A percentile compares a stretch with the other conserved stretches of the same genome.
phyloP scores from a whole-genome alignment of 2,888 invertebrate genomes.

The Rugalucina vietnamica region DNA sequence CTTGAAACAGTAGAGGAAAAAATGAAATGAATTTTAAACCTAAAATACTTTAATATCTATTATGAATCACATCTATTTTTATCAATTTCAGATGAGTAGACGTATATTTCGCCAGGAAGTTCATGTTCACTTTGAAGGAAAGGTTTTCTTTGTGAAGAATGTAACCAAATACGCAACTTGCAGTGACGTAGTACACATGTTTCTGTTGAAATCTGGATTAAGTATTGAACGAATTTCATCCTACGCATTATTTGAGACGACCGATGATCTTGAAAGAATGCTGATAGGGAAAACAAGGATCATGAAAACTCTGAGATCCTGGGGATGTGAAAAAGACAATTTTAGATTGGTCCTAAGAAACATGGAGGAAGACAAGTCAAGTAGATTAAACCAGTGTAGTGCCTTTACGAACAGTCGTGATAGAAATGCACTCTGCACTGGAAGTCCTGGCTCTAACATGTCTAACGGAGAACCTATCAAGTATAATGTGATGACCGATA shows the following conservation, averaged over 20 bases:
- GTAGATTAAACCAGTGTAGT: too few relatives aligned
- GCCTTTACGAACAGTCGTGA: too few relatives aligned
- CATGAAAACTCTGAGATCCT: constrained; percentile 36
- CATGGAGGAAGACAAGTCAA: background rate
- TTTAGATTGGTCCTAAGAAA: constrained; percentile 27
- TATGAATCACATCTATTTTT: background rate
- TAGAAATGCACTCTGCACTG: too few relatives aligned
- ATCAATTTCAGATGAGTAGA: background rate
- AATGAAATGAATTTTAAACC: too few relatives aligned
- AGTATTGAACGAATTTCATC: background rate
- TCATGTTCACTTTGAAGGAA: constrained; percentile 28
- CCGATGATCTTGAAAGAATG: constrained; percentile 22
- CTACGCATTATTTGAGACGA: constrained; percentile 40
- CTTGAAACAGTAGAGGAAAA: too few relatives aligned
- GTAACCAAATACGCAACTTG: constrained; percentile 49
- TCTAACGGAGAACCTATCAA: too few relatives aligned
- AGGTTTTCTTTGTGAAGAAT: constrained; percentile 13
- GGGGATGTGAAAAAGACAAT: constrained; percentile 43
- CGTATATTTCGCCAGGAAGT: background rate
- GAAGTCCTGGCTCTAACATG: too few relatives aligned
- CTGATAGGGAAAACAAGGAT: constrained; percentile 26
- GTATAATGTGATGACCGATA: too few relatives aligned
- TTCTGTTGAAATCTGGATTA: constrained; percentile 16
- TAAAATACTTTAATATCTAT: background rate
- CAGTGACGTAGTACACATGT: constrained; percentile 51